Conservation (phyloP, 2,888 invertebrate genomes). For the Deilephila porcellus region DNA sequence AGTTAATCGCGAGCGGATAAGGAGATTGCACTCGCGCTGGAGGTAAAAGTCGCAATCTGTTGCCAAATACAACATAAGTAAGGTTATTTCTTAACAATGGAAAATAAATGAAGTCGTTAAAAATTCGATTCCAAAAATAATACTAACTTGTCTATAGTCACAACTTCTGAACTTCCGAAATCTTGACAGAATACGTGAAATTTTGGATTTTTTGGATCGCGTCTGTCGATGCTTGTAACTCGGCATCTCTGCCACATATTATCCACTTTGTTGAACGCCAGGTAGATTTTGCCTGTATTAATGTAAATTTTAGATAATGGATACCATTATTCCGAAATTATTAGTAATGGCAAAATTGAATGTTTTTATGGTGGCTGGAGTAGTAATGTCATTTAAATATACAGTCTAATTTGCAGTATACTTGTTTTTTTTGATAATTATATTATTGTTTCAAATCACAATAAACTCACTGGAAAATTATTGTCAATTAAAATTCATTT, state of each 20-base stretch:
- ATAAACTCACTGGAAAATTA: too few relatives aligned
- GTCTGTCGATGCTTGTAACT: constrained; percentile 67
- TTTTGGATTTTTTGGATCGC: constrained; percentile 53
- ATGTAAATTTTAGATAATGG: too few relatives aligned
- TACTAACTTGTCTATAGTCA: constrained; percentile 75
- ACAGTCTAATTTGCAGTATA: too few relatives aligned
- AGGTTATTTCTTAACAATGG: too few relatives aligned
- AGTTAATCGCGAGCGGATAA: constrained; percentile 84
- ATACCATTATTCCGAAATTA: too few relatives aligned
- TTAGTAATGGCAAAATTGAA: too few relatives aligned
- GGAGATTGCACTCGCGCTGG: constrained; percentile 66
- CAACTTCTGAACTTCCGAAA: constrained; percentile 83
- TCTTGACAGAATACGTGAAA: constrained; percentile 87
- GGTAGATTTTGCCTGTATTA: constrained; percentile 85
- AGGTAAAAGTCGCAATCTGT: constrained; percentile 79
- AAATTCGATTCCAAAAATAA: not conserved
- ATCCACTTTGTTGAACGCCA: constrained; percentile 82
- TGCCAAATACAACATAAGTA: not conserved
- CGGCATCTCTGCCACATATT: constrained; percentile 88
- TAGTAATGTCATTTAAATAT: too few relatives aligned
- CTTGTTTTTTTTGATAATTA: too few relatives aligned
- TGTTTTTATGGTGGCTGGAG: too few relatives aligned
- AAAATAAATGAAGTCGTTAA: too few relatives aligned
- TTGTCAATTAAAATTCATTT: too few relatives aligned
- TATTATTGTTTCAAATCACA: not conserved